These are phyloP conservation scores for Wasmannia auropunctata DNA, from an alignment of 1,140 invertebrate genomes.

Conservation along the genomic window DNA sequence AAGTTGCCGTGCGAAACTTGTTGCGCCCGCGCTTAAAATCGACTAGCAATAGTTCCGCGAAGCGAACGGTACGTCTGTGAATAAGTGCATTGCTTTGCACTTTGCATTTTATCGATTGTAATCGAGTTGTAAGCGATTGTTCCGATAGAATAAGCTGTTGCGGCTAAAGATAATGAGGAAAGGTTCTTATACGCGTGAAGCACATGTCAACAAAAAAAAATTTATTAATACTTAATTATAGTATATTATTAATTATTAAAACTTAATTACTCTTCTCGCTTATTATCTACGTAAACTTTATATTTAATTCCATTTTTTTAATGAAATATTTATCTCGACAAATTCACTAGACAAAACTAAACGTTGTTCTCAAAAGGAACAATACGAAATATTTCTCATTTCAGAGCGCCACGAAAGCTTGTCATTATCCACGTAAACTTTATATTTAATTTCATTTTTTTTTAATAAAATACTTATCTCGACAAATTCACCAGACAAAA, in stretches of 20 bases:
- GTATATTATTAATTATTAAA: too few species aligned
- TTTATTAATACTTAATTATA: neutral
- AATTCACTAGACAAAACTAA: neutral
- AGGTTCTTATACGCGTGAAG: neutral
- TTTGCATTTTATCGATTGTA: neutral
- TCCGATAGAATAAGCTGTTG: neutral
- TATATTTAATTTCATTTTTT: neutral
- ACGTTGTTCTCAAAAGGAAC: neutral
- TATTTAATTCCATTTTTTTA: neutral
- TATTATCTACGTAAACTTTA: neutral
- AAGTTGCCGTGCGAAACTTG: constrained; percentile 21
- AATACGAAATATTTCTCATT: neutral
- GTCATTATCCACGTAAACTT: neutral
- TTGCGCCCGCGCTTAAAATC: constrained; percentile 31
- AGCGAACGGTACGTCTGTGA: neutral
- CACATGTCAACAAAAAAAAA: neutral
- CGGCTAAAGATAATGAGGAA: neutral
- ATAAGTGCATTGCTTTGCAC: neutral
- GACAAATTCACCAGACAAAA: neutral
- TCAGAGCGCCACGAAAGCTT: neutral
- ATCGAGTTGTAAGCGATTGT: neutral
- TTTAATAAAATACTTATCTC: neutral
- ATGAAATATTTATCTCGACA: neutral
- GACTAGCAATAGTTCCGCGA: neutral
- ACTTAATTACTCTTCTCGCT: too few species aligned